Base-by-base conservation (phyloP, 2,888 invertebrate species). In the Mythimna pallens region DNA sequence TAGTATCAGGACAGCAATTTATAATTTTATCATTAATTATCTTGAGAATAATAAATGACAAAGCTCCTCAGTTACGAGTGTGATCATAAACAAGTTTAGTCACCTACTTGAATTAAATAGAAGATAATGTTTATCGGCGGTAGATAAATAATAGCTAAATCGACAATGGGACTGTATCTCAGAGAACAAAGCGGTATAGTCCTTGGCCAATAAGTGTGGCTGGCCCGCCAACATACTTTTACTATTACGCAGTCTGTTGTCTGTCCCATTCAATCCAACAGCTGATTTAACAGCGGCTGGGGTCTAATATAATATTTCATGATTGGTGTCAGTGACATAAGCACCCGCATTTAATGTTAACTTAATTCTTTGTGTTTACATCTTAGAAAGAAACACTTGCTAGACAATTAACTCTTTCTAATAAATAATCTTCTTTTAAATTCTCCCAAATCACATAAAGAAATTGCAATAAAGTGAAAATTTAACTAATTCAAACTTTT, bases 181-280 rank as follows among this genome's bases (percentile, higher is more conserved):
- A n/a, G 85, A 89, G 91, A 91, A 92, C 92, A 93, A 94, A 93
- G 92, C 87, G 81, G 82, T 77, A 87, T 90, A 88, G 93, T 92
- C 94, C 94, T 94, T 95, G 94, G 93, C 93, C 91, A 90, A 76
- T 89, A 85, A 90, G 85, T 81, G 80, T 80, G 85, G 90, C 89
- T 89, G 88, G 89, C 89, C 82, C 87, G 82, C 76, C 83, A 87
- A 85, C 89, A 90, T 88, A 92, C 93, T 92, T 93, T 93, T 93
- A 93, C 93, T 93, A 92, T 91, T 91, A 89, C 89, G 82, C 88
- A 89, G 86, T 80, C 71, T 82, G 85, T 78, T 83, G 86, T 82
- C 70, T 82, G 84, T 76, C 83, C 81, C 79, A 88, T 88, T 89
- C 86, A 86, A 90, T 88, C 79, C 70, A 85, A 84, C 84, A 85